Base-by-base conservation (phyloP, 2,888 invertebrate genomes). In the Mactromeris polynyma region DNA sequence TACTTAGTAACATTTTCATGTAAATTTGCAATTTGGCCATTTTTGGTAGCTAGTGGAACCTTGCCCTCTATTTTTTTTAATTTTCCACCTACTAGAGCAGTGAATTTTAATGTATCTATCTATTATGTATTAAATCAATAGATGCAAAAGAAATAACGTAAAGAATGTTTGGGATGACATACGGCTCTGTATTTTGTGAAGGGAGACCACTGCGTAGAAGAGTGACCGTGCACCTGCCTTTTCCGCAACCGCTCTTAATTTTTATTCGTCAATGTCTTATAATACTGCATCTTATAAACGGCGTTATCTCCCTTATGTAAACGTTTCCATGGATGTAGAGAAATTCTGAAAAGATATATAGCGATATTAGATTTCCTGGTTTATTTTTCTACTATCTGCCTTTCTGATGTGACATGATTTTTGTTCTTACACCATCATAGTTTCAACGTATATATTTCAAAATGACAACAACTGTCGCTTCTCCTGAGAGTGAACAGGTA, bases 261-360 rank as follows among this genome's bases (percentile, higher is more conserved):
- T 33, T 14, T 79, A 79, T 79, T 42, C 79, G 42, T 26, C 36
- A n/a, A 42, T 26, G 42, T 42, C 42, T 46, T 73, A 42, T 21
- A 73, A 36, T 36, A 90, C 26, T 33, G 11, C 31, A 26, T 73
- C n/a, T 19, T n/a, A n/a, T n/a, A 73, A 73, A 36, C 9, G 14
- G 31, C 36, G 36, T 91, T 83, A 77, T 58, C 69, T 87, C 90
- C 90, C 90, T 81, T 91, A 33, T 80, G 87, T 91, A 91, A 91
- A 91, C 90, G 90, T 91, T 91, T 89, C 90, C 90, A 91, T 91
- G 90, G 90, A 84, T 77, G 19, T 77, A 17, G 33, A 17, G 31
- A 73, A 73, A 73, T 73, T 73, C 42, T 79, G 26, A n/a, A 79
- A 42, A 79, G 19, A 36, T 19, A 40, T 79, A 11, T 31, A 19